Base-by-base conservation (phyloP, 1,140 invertebrate genomes). In the Berghia stephanieae region DNA sequence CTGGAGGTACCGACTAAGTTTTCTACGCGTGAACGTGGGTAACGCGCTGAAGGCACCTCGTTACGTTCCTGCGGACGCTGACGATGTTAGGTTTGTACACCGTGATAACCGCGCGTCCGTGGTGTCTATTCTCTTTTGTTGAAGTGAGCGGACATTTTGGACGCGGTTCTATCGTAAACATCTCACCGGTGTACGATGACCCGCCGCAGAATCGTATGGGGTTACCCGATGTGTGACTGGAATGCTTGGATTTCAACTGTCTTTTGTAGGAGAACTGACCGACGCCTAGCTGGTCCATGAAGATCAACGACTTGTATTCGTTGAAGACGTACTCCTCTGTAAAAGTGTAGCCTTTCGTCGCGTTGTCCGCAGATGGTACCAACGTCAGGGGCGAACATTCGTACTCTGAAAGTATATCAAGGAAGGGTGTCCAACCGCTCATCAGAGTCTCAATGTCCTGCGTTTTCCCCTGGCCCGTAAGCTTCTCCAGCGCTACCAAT, bases 51-150 rank as follows among this genome's bases (percentile, higher is more conserved):
- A 69, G n/a, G 67, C 67, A 69, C 34, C 67, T 69, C 10, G 67
- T 69, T 21, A 38, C 67, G 67, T 69, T 69, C 67, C 67, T 34
- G 10, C 67, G 67, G 67, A 40, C 31, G 34, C 67, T 69, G 5
- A 69, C 67, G 67, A 69, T 69, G 67, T 69, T 69, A 38, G 67
- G 67, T 38, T 69, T 69, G 67, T 69, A 69, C 34, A 69, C 67
- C 8, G 67, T 69, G 34, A 69, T 69, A n/a, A 69, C 38, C n/a
- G 67, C 67, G 5, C 67, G 34, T 24, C 67, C 67, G 67, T 40
- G 40, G 24, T 69, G 67, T 38, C 67, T 69, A n/a, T 24, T n/a
- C 34, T 24, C n/a, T n/a, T 40, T 38, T 38, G 67, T 10, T 24
- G 67, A 13, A 10, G 67, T 8, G 4, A 69, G 5, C 24, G 67